Evolutionary conservation across 2,797 vertebrate genomes (phyloP).

Genomic region (Eulemur albifrons): DNA sequence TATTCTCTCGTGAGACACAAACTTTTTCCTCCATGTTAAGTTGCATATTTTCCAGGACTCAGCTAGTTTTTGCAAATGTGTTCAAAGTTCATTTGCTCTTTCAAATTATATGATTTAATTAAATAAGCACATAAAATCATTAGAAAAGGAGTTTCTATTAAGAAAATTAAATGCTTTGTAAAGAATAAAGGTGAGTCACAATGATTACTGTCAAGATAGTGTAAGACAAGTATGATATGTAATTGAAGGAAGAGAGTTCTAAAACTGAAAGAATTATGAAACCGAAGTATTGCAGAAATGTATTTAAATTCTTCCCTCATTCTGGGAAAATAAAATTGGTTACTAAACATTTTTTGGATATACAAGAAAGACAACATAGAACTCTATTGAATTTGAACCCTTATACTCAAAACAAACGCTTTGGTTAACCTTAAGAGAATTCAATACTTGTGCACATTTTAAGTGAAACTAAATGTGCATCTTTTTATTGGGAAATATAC

Average conservation of each 20-base stretch:
- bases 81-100: not conserved
- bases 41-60: not conserved
- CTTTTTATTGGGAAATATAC: not conserved
- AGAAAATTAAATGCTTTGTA: not conserved
- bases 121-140: not conserved
- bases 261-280: not conserved
- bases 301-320: not conserved
- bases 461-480: not conserved
- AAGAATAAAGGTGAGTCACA: not conserved
- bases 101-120: not conserved
- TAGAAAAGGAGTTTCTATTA: not conserved
- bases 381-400: accelerated
- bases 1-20: not conserved
- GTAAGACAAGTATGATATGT: not conserved
- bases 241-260: not conserved
- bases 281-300: not conserved
- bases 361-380: not conserved
- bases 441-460: not conserved
- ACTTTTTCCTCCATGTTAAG: not conserved
- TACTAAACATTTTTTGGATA: not conserved
- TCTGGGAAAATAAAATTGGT: not conserved
- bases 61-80: not conserved
- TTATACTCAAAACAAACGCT: not conserved
- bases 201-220: not conserved
- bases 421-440: not conserved